These are phyloP conservation scores for Lerema accius DNA, from an alignment of 1,140 invertebrate species.

Conservation along the genomic window DNA sequence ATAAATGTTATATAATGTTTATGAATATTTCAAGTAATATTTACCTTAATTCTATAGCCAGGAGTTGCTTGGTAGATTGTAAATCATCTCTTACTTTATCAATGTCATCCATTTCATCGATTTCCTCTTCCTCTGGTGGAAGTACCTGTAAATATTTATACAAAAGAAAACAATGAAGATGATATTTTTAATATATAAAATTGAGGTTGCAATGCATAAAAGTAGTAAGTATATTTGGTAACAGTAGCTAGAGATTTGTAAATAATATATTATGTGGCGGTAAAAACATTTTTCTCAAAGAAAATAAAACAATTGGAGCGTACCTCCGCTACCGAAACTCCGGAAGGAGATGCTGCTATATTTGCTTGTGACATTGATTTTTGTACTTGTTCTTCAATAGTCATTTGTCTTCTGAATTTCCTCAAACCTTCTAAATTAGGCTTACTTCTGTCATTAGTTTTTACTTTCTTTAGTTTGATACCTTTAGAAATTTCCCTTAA, in stretches of 20 bases:
- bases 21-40: too few species aligned
- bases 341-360: constrained; percentile 75
- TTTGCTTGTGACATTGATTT: constrained; percentile 89
- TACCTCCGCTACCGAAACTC: constrained; percentile 64
- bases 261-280: too few species aligned
- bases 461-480: constrained; percentile 89
- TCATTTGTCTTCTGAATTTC: constrained; percentile 94
- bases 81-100: constrained; percentile 95
- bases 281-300: too few species aligned
- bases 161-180: too few species aligned
- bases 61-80: constrained; percentile 95
- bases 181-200: too few species aligned
- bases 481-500: constrained; percentile 93
- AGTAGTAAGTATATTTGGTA: background rate
- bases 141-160: constrained; percentile 45
- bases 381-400: constrained; percentile 93
- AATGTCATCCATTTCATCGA: constrained; percentile 94
- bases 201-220: background rate
- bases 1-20: too few species aligned
- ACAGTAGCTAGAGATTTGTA: too few species aligned
- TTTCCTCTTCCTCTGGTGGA: constrained; percentile 84
- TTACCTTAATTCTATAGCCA: constrained; percentile 90
- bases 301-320: constrained; percentile 30
- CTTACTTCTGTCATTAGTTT: constrained; percentile 93
- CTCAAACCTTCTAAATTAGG: constrained; percentile 92